phyloP scores from a whole-genome alignment of 1,140 invertebrate genomes.

The Pteromalus puparum region DNA sequence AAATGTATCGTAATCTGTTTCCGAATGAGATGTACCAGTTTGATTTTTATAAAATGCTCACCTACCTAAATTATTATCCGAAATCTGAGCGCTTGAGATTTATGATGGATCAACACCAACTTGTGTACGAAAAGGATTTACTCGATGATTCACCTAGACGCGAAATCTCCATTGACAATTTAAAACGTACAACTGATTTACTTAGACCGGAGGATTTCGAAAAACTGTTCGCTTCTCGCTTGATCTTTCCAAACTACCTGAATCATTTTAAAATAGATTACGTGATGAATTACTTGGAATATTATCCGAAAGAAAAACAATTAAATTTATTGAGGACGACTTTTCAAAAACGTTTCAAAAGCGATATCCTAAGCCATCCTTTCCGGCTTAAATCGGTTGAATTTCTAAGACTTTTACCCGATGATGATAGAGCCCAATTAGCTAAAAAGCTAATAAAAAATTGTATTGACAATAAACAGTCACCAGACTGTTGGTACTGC shows the following conservation, averaged over 20 bases:
- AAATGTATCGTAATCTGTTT: constrained; percentile 1
- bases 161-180: no score
- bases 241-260: background rate
- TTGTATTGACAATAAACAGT: background rate
- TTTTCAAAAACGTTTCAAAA: background rate
- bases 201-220: background rate
- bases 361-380: background rate
- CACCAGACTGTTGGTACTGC: background rate
- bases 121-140: background rate
- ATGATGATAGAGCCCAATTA: background rate
- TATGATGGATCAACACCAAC: background rate
- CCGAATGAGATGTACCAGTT: background rate
- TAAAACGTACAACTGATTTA: background rate
- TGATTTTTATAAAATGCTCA: background rate
- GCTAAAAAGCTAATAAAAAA: background rate
- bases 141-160: no score
- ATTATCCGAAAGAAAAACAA: constrained; percentile 8
- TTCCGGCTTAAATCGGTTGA: background rate
- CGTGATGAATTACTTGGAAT: background rate
- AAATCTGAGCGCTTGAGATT: background rate
- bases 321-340: background rate
- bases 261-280: background rate
- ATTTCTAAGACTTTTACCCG: background rate
- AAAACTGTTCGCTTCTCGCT: background rate
- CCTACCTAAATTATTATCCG: background rate